Base-by-base conservation (phyloP, 2,797 vertebrate genomes). In the Rachycentron canadum region DNA sequence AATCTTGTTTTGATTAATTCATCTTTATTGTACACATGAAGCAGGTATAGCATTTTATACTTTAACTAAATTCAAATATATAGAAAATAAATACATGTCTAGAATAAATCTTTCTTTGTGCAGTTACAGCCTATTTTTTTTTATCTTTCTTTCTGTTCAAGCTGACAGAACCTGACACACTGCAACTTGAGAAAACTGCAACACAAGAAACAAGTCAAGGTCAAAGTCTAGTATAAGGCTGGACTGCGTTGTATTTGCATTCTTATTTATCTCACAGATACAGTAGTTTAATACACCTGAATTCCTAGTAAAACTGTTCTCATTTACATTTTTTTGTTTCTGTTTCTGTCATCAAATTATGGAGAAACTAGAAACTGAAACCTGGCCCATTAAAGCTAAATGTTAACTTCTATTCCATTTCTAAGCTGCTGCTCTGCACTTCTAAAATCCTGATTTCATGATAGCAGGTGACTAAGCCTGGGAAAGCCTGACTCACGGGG, bases 91-190 rank as follows among this genome's bases (percentile, higher is more conserved):
- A 26, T 55, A 5, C 0, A 66, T n/a, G 19, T 56, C 7, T 30
- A 10, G 5, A 56, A 10, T 47, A n/a, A 11, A 25, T 1, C 5
- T 53, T 53, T 26, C 12, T 25, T 28, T 53, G 13, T 26, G 28
- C 1, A 1, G 7, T 30, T 19, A 74, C 41, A 47, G 32, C 56
- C 30, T 14, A 41, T 17, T 28, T 38, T 6, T 62, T 23, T 25
- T 64, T 36, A 34, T 43, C 23, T n/a, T 11, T 3, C 19, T 50
- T 30, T 43, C 36, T 26, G 17, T 41, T 4, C 14, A 40, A 69
- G 32, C 43, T 69, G 62, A 61, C 66, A 53, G 55, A 79, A 36
- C 19, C 43, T 53, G 25, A 69, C 53, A 40, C 34, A 26, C 45
- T 25, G 41, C 32, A 34, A 45, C 25, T 8, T 36, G 9, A 50